Conservation (phyloP, 2,113 vertebrate species). For the Hemicordylus capensis region DNA sequence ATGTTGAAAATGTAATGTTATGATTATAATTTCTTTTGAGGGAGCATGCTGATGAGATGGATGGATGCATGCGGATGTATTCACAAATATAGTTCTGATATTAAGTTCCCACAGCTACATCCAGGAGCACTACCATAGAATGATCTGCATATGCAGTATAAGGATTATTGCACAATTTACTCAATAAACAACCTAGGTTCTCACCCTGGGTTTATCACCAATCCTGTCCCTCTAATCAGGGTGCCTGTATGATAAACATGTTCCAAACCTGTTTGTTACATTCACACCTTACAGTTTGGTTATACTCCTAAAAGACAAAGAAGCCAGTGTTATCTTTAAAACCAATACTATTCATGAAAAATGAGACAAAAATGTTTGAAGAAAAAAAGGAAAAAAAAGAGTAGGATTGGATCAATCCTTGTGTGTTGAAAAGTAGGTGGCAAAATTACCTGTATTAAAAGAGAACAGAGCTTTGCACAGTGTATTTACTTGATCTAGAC, state of each 20-base stretch:
- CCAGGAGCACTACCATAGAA: background rate
- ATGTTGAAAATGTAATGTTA: background rate
- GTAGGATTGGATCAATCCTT: background rate
- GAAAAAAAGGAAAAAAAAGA: background rate
- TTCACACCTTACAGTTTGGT: background rate
- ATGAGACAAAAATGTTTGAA: background rate
- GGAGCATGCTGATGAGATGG: too few species aligned
- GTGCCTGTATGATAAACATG: background rate
- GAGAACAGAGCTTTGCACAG: slow-evolving; percentile 2
- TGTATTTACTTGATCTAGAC: background rate
- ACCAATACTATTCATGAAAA: background rate
- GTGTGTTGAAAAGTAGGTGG: background rate
- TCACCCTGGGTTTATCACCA: background rate
- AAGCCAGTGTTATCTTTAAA: background rate
- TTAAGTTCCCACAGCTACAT: background rate
- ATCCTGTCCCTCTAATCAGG: background rate
- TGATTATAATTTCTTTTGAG: background rate
- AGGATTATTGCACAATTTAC: background rate
- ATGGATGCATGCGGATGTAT: background rate
- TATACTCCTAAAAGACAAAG: background rate
- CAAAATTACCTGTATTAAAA: background rate
- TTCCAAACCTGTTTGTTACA: background rate
- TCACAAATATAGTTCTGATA: background rate
- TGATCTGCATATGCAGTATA: background rate
- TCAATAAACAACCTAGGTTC: background rate